Evolutionary conservation across 1,140 invertebrate species (phyloP).

Genomic region (Drosophila quadrilineata): DNA sequence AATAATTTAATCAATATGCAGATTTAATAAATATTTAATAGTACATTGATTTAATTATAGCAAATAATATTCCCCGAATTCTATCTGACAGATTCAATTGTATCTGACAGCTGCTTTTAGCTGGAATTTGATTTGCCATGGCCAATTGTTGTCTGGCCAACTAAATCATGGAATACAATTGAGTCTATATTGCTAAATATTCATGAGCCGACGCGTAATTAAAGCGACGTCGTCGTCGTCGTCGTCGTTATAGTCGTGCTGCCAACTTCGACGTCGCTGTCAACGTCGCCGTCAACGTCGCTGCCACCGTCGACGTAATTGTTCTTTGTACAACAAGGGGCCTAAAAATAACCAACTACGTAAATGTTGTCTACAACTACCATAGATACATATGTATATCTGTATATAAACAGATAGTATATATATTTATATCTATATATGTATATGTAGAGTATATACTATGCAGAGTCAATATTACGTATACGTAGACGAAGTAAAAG

Average conservation of each 20-base stretch:
- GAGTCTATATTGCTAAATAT: conserved; percentile 26
- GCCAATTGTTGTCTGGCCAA: conserved; percentile 21
- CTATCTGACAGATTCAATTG: background rate
- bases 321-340: conserved; percentile 53
- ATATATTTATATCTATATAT: conserved; percentile 23
- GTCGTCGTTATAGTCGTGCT: background rate
- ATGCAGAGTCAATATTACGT: background rate
- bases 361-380: conserved; percentile 54
- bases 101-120: background rate
- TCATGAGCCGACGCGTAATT: conserved; percentile 41
- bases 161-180: conserved; percentile 20
- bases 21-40: no score
- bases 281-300: conserved; percentile 1
- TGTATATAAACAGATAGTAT: no score
- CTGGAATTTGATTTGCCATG: background rate
- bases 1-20: background rate
- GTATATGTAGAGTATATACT: conserved; percentile 7
- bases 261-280: background rate
- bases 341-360: conserved; percentile 66
- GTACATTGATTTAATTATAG: background rate
- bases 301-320: conserved; percentile 42
- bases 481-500: conserved; percentile 28
- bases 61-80: no score
- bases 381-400: conserved; percentile 16
- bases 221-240: conserved; percentile 19